Conservation (phyloP, 2,113 vertebrate species). For the Ancistrus triradiatus region DNA sequence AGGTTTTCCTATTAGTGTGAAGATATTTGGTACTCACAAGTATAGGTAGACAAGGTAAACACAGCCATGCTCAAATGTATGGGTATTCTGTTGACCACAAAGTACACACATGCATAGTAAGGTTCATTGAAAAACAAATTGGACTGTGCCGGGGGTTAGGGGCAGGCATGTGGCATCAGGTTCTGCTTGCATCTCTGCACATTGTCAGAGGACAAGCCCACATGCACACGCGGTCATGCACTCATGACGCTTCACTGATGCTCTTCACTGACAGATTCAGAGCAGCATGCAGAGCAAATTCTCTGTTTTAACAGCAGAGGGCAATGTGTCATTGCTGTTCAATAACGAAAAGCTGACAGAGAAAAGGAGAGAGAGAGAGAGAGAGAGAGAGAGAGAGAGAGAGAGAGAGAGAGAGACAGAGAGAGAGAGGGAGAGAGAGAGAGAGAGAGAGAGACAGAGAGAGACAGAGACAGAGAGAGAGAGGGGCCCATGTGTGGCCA, state of each 20-base stretch:
- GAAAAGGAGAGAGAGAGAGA: slow-evolving; percentile 3
- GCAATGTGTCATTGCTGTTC: slow-evolving; percentile 51
- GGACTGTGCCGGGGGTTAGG: too few relatives aligned
- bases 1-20: too few relatives aligned
- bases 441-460: background rate
- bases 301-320: slow-evolving; percentile 57
- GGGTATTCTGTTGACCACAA: too few relatives aligned
- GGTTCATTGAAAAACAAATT: too few relatives aligned
- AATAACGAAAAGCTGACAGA: background rate
- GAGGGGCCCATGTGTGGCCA: slow-evolving; percentile 8
- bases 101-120: too few relatives aligned
- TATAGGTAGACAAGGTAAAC: too few relatives aligned
- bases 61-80: too few relatives aligned
- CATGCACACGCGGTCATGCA: background rate
- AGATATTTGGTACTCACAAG: too few relatives aligned
- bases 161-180: slow-evolving; percentile 1
- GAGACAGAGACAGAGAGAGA: slow-evolving; percentile 7
- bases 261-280: slow-evolving; percentile 21
- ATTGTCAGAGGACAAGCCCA: slow-evolving; percentile 11
- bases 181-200: slow-evolving; percentile 10
- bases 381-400: background rate
- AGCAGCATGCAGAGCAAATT: slow-evolving; percentile 20
- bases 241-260: slow-evolving; percentile 6
- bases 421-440: background rate
- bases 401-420: background rate